Conservation (phyloP, 1,140 invertebrate species). For the Tyrophagus putrescentiae region DNA sequence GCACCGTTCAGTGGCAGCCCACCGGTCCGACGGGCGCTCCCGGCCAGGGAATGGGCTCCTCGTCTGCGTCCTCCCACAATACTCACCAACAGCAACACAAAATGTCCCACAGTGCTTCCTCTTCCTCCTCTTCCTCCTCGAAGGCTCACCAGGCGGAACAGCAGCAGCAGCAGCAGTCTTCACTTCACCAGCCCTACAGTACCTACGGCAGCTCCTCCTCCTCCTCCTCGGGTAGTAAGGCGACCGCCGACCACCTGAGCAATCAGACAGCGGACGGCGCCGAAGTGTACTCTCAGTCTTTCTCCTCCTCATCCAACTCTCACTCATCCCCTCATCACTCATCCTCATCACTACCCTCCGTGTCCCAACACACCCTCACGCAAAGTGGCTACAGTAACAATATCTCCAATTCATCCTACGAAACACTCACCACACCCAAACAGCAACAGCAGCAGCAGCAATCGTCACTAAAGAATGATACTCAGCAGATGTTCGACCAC, state of each 20-base stretch:
- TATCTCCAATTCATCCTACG: conserved; percentile 3
- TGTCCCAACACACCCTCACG: conserved; percentile 14
- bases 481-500: conserved; percentile 8
- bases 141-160: neutral
- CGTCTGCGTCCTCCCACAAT: neutral
- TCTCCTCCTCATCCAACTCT: conserved; percentile 10
- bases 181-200: neutral
- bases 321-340: conserved; percentile 13
- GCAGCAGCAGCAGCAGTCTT: too few species aligned
- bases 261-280: neutral
- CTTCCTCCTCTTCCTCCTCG: neutral
- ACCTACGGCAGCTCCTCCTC: neutral
- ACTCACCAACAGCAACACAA: conserved; percentile 1
- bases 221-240: too few species aligned
- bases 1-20: neutral
- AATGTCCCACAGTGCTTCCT: conserved; percentile 12
- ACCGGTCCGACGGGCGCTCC: neutral
- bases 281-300: conserved; percentile 10
- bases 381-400: conserved; percentile 17
- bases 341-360: conserved; percentile 10
- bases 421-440: neutral
- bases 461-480: conserved; percentile 17
- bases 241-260: too few species aligned
- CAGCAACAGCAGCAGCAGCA: conserved; percentile 17
- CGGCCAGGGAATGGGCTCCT: too few species aligned